Evolutionary conservation across 2,888 invertebrate genomes (phyloP).

Genomic region (Zygaena filipendulae): DNA sequence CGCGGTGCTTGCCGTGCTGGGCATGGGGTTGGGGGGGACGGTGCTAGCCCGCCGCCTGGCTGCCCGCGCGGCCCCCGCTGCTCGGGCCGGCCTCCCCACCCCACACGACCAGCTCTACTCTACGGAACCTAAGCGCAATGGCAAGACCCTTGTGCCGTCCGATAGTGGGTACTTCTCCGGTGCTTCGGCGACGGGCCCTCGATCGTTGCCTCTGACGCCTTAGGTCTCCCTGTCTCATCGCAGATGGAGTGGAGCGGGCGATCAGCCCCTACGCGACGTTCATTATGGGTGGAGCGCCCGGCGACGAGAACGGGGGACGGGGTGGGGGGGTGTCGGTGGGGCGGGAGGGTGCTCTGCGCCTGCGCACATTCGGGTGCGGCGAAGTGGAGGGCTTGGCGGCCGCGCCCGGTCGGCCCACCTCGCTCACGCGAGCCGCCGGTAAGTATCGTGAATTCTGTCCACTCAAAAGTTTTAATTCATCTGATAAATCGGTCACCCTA

Average conservation of each 20-base stretch:
- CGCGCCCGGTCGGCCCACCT: slow-evolving; percentile 37
- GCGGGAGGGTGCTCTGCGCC: slow-evolving; percentile 33
- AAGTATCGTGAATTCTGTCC: slow-evolving; percentile 6
- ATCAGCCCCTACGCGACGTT: slow-evolving; percentile 83
- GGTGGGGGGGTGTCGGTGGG: slow-evolving; percentile 30
- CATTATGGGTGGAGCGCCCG: slow-evolving; percentile 60
- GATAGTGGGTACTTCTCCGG: slow-evolving; percentile 21
- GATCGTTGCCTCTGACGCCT: too few species aligned
- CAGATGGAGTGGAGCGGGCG: too few species aligned
- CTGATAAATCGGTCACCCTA: too few species aligned
- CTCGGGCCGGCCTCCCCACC: too few species aligned
- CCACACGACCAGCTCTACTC: slow-evolving; percentile 30
- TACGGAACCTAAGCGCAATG: slow-evolving; percentile 35
- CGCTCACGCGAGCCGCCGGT: slow-evolving; percentile 32
- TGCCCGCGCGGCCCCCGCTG: slow-evolving; percentile 12
- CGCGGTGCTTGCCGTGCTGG: slow-evolving; percentile 24
- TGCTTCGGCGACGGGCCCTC: too few species aligned
- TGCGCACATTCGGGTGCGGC: slow-evolving; percentile 35
- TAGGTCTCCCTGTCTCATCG: too few species aligned
- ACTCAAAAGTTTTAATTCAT: too few species aligned
- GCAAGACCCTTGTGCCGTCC: slow-evolving; percentile 31
- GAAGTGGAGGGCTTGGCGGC: slow-evolving; percentile 31
- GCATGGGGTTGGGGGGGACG: slow-evolving; percentile 25
- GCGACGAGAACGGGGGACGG: slow-evolving; percentile 31
- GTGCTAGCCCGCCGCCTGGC: slow-evolving; percentile 20